Percentiles rank a stretch among this genome's conserved stretches.
Evolutionary conservation across 2,888 invertebrate species (phyloP).

Genomic region (Palloptera scutellata): DNA sequence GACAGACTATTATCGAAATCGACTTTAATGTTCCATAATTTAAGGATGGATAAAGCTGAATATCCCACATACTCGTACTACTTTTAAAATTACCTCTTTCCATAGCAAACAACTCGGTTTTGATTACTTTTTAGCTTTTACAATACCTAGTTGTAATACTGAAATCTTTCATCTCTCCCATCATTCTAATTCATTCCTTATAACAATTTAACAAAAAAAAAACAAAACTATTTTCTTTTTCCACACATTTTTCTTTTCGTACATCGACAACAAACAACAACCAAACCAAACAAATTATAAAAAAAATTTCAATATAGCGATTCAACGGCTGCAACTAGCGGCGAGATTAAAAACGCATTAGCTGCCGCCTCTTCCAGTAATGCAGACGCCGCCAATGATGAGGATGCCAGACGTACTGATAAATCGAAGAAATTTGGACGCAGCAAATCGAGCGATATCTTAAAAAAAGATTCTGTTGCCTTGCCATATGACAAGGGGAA

Average conservation of each 20-base stretch:
- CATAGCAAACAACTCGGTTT: slow-evolving; percentile 5
- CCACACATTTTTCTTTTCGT: slow-evolving; percentile 27
- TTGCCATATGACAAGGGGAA: slow-evolving; percentile 63
- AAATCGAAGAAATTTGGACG: slow-evolving; percentile 67
- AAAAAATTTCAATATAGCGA: slow-evolving; percentile 46
- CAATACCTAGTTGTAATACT: slow-evolving; percentile 47
- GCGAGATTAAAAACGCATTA: slow-evolving; percentile 47
- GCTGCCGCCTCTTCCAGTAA: slow-evolving; percentile 43
- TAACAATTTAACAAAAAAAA: slow-evolving; percentile 31
- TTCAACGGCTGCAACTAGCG: slow-evolving; percentile 42
- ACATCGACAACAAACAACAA: slow-evolving; percentile 11
- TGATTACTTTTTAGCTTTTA: slow-evolving; percentile 17
- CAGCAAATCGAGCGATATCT: slow-evolving; percentile 79
- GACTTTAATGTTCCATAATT: too few relatives aligned
- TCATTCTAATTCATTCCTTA: slow-evolving; percentile 25
- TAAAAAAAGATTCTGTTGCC: slow-evolving; percentile 69
- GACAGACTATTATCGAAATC: too few relatives aligned
- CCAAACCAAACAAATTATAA: slow-evolving; percentile 36
- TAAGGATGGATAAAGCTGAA: too few relatives aligned
- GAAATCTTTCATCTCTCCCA: slow-evolving; percentile 40
- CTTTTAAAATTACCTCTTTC: too few relatives aligned
- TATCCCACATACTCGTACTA: too few relatives aligned
- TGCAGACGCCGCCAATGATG: slow-evolving; percentile 34
- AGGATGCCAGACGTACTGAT: slow-evolving; percentile 33
- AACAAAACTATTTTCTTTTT: slow-evolving; percentile 30